Conservation (phyloP, 2,113 vertebrate genomes). For the Romanogobio albipinnatus region DNA sequence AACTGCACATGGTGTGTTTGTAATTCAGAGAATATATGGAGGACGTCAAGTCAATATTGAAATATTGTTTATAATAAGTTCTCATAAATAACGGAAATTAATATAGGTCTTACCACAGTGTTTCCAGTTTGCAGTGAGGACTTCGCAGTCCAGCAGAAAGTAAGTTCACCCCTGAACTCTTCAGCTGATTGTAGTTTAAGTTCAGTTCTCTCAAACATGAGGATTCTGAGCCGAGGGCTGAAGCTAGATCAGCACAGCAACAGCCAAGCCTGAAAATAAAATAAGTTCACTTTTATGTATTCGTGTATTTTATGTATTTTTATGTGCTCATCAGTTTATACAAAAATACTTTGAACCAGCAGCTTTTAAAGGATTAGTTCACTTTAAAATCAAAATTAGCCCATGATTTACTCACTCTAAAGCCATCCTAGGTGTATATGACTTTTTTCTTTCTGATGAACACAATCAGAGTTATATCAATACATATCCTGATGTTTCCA, state of each 20-base stretch:
- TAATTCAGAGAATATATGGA: background rate
- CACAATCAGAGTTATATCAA: no score
- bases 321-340: background rate
- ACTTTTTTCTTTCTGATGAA: no score
- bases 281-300: background rate
- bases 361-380: background rate
- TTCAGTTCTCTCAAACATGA: slow-evolving; percentile 6
- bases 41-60: background rate
- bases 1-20: background rate
- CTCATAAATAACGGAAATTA: no score
- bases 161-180: background rate
- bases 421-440: no score
- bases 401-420: no score
- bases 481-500: no score
- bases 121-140: slow-evolving; percentile 18
- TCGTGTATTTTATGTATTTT: background rate
- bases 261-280: slow-evolving; percentile 10
- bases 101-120: background rate
- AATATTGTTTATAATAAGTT: background rate
- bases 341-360: background rate
- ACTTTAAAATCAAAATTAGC: no score
- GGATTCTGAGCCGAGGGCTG: background rate
- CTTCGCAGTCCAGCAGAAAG: background rate
- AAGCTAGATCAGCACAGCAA: background rate
- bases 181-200: background rate